These are phyloP conservation scores for Cataglyphis albicans DNA, from an alignment of 2,888 invertebrate species.

Conservation along the genomic window DNA sequence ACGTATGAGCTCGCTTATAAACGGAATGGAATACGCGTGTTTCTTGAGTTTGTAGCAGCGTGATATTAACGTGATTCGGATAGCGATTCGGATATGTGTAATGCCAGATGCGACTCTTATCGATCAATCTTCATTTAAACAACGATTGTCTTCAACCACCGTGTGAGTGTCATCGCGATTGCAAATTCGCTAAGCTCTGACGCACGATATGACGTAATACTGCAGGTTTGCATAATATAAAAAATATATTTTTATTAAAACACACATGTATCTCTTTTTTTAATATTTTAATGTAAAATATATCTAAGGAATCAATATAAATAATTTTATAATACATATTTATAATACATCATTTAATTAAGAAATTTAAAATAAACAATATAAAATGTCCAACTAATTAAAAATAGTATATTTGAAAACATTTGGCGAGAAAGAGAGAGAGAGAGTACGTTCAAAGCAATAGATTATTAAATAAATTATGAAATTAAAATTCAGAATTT, in stretches of 20 bases:
- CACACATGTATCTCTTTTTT: background rate
- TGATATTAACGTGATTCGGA: slow-evolving; percentile 39
- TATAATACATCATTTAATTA: background rate
- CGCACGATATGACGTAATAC: background rate
- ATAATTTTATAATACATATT: background rate
- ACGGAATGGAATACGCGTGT: slow-evolving; percentile 33
- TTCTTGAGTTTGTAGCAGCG: background rate
- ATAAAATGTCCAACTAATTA: background rate
- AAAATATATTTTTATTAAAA: background rate
- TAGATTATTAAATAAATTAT: background rate
- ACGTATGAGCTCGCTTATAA: slow-evolving; percentile 58
- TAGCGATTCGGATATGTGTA: background rate
- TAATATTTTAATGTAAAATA: background rate
- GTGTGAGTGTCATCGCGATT: background rate
- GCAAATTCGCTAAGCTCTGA: background rate
- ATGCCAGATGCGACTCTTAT: slow-evolving; percentile 12
- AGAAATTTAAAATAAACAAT: background rate
- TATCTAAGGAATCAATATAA: background rate
- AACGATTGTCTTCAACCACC: slow-evolving; percentile 2
- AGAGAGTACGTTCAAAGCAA: background rate
- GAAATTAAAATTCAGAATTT: background rate
- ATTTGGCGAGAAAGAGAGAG: background rate
- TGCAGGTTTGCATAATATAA: background rate
- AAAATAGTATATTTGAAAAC: background rate
- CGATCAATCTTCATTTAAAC: slow-evolving; percentile 26